Evolutionary conservation across 2,113 vertebrate species (phyloP), one percentile per base, ranked within the genome.

Genomic region (Elaphurus davidianus): DNA sequence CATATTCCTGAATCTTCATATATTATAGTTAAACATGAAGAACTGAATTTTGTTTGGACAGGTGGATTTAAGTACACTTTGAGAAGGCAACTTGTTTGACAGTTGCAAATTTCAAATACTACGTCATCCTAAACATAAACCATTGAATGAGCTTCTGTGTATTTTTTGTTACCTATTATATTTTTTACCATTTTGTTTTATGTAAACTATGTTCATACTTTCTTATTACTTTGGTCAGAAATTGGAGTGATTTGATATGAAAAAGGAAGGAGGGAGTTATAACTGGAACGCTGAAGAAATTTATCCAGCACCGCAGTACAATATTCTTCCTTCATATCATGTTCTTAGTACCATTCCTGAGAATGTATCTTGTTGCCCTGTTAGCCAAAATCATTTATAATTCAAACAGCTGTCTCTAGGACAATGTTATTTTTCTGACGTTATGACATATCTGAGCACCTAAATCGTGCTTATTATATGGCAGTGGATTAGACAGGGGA

Each of bases 81-180:
- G 23, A 45, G 74, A 36, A 45, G 90, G 19, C 87, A 94, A 97
- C 91, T 96, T 95, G 67, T 97, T 90, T 97, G 93, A 98, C 83
- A 87, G 76, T 67, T 97, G 30, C 43, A 64, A 30, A 91, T 97
- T 84, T 90, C 25, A 27, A 36, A 91, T 62, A 93, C 67, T 54
- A 52, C 28, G 2, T 96, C n/a, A 76, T 85, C 30, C 47, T 82
- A 67, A 96, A 87, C 43, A 59, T 43, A 52, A 74, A 89, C 57
- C 19, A 55, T 28, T 55, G 74, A 64, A 30, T 52, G 43, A 82
- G 50, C 52, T 27, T 55, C 55, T 96, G 14, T 33, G 8, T 84
- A 54, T 86, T 92, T 91, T 92, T 60, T 13, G n/a, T 95, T 97
- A 88, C 28, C 57, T 79, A 0, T 90, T 87, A 40, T 45, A n/a